Base-by-base conservation (phyloP, 2,113 vertebrate species). In the Euleptes europaea region DNA sequence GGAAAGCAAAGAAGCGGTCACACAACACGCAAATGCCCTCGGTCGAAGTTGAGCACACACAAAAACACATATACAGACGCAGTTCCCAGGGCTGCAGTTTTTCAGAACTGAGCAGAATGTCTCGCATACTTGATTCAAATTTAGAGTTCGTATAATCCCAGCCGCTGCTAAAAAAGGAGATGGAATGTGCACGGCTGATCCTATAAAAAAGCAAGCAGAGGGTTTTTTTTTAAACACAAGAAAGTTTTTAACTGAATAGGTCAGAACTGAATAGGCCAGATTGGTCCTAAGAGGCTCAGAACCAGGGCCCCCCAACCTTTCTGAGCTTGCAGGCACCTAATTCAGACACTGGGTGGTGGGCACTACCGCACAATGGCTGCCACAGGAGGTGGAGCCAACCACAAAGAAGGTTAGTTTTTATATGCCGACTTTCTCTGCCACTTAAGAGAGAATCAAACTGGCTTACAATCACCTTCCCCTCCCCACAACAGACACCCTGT, bases 141-240 rank as follows among this genome's bases (percentile, higher is more conserved):
- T 93, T 84, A 71, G 0, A 0, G 60, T 3, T 0, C 28, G 42
- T 76, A 78, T 87, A 77, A 6, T 17, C 88, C 88, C 89, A 82
- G 76, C 1, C 82, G 70, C 90, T 90, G 84, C 94, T 94, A 93
- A 92, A 94, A 94, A 94, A 94, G 94, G 94, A 90, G 93, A 95
- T 94, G 93, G 91, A 93, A 95, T 94, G 94, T 89, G 84, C 82
- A 88, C 88, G 31, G 85, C 57, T 49, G 81, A 87, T 89, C 65
- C 78, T 78, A 75, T 83, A 88, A 73, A 74, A 31, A 31, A 31
- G 2, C 26, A 44, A 82, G 44, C 21, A 38, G 19, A 26, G 40
- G 72, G 1, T 76, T 93, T 82, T 86, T 88, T 54, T 57, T 71
- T 40, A 12, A 12, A 4, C 17, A 82, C 33, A 57, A 71, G 12